Base-by-base conservation (phyloP, 37 sponge, comb jelly and placozoan species). In the Cladorhizidae sp. region DNA sequence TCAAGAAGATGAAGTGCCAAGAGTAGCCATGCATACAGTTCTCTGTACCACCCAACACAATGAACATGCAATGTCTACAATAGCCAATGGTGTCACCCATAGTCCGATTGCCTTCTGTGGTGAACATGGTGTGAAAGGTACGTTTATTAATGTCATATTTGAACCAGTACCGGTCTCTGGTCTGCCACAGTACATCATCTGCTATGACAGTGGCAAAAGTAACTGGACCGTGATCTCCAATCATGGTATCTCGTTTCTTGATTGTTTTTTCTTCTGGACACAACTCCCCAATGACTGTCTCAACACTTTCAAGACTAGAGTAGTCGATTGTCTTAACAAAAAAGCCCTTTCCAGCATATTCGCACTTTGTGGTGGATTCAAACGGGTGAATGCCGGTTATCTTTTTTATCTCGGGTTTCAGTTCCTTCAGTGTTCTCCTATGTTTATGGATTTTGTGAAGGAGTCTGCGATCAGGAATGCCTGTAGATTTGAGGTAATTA, bases 231-330 rank as follows among this genome's bases (percentile, higher is more conserved):
- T 72, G 72, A 35, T 28, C 43, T 18, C 82, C 73, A 3, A 23
- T 61, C 62, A 81, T 42, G 45, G 82, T 38, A 50, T 70, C 82
- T 25, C 40, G 28, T 57, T 81, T 81, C 1, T 31, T 35, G 50
- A 81, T 72, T 61, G 50, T 72, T 41, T 65, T 26, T 8, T 42
- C 17, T n/a, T 72, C 72, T 9, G 82, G 63, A 59, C 73, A 63
- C 29, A 81, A 64, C 63, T 81, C 82, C 37, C 82, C 82, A 37
- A 81, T 81, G 8, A 72, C 73, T 0, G 82, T 81, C 40, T 81
- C 82, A 72, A 61, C 71, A 3, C 72, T 26, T 21, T 72, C 49
- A 0, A 81, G 64, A 62, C 73, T 43, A 29, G 39, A 40, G 22
- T 41, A 72, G 35, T 81, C 82, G 2, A 81, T 22, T 36, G 82